Conservation (phyloP, 2,888 invertebrate species). For the Meteorus colon region DNA sequence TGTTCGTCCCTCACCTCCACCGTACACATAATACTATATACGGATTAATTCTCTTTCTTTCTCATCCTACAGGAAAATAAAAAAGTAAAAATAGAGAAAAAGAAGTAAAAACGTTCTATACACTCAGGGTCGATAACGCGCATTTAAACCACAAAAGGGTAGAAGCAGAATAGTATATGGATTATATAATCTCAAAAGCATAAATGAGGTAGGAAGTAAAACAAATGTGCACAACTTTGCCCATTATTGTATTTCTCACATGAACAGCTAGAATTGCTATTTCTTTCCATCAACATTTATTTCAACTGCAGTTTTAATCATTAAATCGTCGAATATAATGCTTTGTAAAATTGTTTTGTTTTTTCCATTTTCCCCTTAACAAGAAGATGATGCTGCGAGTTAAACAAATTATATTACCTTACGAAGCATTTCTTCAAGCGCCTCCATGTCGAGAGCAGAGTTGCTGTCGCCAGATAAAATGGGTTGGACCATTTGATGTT, state of each 20-base stretch:
- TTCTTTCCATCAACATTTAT: background rate
- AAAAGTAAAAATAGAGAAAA: slow-evolving; percentile 30
- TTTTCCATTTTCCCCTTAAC: too few relatives aligned
- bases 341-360: background rate
- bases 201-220: background rate
- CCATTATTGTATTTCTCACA: slow-evolving; percentile 6
- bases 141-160: slow-evolving; percentile 60
- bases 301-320: slow-evolving; percentile 12
- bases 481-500: slow-evolving; percentile 70
- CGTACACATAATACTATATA: slow-evolving; percentile 18
- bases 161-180: background rate
- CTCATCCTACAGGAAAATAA: slow-evolving; percentile 29
- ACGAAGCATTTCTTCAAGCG: slow-evolving; percentile 85
- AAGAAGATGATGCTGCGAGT: background rate
- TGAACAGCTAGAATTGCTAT: background rate
- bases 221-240: slow-evolving; percentile 4
- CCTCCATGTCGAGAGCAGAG: slow-evolving; percentile 82
- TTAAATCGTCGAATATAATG: background rate
- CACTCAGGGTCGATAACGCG: slow-evolving; percentile 61
- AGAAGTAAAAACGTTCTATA: slow-evolving; percentile 8
- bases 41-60: slow-evolving; percentile 50
- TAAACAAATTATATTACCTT: slow-evolving; percentile 77
- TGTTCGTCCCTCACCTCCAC: background rate
- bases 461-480: slow-evolving; percentile 76
- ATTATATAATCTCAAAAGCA: background rate